Evolutionary conservation across 1,140 invertebrate species (phyloP).

Genomic region (Streblospio benedicti): DNA sequence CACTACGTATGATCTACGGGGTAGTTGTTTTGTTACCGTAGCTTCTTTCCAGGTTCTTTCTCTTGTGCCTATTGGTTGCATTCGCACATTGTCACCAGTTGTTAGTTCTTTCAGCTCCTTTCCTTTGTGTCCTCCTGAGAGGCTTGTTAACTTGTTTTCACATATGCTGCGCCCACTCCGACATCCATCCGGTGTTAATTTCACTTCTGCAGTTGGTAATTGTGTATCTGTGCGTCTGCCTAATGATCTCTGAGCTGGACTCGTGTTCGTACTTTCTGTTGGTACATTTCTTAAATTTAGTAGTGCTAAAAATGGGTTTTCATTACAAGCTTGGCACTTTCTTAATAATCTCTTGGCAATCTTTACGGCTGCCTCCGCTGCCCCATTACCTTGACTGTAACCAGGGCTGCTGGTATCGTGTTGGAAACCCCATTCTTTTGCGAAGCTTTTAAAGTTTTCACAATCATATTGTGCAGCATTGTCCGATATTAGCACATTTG

Average conservation of each 20-base stretch:
- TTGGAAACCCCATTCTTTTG: background rate
- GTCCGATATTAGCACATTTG: background rate
- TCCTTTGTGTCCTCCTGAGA: too few species aligned
- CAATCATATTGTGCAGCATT: conserved; percentile 5
- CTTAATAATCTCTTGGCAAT: conserved; percentile 1
- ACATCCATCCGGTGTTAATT: background rate
- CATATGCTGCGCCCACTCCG: background rate
- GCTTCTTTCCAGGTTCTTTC: background rate
- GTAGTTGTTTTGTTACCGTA: too few species aligned
- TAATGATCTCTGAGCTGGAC: background rate
- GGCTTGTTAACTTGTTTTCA: too few species aligned
- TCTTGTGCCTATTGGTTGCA: background rate
- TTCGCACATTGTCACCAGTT: background rate
- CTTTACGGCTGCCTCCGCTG: conserved; percentile 3
- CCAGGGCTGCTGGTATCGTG: background rate
- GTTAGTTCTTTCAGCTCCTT: background rate
- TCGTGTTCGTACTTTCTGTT: background rate
- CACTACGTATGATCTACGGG: too few species aligned
- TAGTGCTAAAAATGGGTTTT: conserved; percentile 15
- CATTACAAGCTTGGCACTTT: background rate
- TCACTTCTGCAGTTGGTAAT: background rate
- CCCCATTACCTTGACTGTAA: conserved; percentile 1
- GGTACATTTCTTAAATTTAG: conserved; percentile 17
- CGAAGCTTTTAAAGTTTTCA: background rate
- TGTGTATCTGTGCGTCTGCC: background rate